phyloP scores from a whole-genome alignment of 2,113 vertebrate genomes.

The Aphyosemion australe region DNA sequence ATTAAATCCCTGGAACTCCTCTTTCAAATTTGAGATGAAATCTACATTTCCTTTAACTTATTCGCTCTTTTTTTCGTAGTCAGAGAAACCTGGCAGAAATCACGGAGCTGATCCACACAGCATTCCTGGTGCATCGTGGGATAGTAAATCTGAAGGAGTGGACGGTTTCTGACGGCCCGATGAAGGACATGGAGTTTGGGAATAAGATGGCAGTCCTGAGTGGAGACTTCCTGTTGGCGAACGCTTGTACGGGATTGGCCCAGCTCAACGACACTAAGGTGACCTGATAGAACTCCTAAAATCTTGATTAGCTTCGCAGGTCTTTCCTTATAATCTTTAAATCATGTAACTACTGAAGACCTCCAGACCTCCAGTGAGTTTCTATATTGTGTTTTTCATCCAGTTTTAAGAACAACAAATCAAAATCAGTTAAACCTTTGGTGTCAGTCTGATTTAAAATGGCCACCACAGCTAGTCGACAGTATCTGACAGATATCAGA shows the following conservation, averaged over 20 bases:
- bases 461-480: no score
- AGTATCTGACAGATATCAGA: no score
- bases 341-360: no score
- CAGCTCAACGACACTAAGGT: conserved; percentile 96
- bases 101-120: conserved; percentile 95
- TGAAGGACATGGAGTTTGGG: conserved; percentile 98
- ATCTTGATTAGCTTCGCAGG: conserved; percentile 1
- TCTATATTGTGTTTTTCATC: no score
- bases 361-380: no score
- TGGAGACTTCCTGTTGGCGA: conserved; percentile 96
- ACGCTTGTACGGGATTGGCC: conserved; percentile 91
- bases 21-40: no score
- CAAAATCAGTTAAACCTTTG: no score
- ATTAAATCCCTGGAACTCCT: no score
- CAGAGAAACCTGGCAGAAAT: conserved; percentile 97
- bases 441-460: no score
- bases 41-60: not conserved
- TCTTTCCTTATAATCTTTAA: no score
- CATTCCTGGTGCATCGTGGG: conserved; percentile 95
- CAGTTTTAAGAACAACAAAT: no score
- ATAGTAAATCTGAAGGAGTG: conserved; percentile 92
- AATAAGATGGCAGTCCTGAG: conserved; percentile 98
- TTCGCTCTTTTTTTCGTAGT: conserved; percentile 75
- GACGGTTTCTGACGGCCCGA: conserved; percentile 87
- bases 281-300: conserved; percentile 43